Conservation (phyloP, 2,113 vertebrate genomes). For the Myotis lucifugus region DNA sequence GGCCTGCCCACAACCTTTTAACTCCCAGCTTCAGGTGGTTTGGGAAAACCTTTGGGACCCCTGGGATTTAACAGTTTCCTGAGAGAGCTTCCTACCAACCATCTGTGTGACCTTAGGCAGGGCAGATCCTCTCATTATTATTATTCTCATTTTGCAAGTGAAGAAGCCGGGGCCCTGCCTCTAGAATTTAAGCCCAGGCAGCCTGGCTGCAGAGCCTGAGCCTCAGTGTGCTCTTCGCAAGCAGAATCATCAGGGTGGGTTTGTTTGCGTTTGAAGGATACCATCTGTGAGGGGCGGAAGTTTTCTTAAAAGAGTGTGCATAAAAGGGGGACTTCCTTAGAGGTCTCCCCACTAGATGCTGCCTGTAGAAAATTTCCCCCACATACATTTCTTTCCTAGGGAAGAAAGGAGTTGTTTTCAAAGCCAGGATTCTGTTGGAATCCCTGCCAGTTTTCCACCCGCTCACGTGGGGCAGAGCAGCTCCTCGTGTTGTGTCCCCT, state of each 20-base stretch:
- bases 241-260: background rate
- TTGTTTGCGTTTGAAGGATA: background rate
- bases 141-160: background rate
- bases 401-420: background rate
- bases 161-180: background rate
- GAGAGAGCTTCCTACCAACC: background rate
- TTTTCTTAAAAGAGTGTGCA: background rate
- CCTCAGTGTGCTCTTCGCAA: background rate
- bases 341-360: accelerated
- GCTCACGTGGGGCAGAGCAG: background rate
- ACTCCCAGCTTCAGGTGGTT: constrained; percentile 22
- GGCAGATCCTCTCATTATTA: too few relatives aligned
- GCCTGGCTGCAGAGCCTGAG: background rate
- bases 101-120: background rate
- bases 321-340: background rate
- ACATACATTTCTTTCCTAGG: background rate
- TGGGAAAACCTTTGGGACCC: background rate
- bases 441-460: background rate
- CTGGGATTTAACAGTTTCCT: background rate
- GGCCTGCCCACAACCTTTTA: background rate
- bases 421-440: background rate
- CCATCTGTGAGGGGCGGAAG: background rate
- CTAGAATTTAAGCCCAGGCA: background rate
- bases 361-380: background rate
- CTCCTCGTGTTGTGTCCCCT: background rate